Base-by-base conservation (phyloP, 2,113 vertebrate species). In the Probosciger aterrimus region DNA sequence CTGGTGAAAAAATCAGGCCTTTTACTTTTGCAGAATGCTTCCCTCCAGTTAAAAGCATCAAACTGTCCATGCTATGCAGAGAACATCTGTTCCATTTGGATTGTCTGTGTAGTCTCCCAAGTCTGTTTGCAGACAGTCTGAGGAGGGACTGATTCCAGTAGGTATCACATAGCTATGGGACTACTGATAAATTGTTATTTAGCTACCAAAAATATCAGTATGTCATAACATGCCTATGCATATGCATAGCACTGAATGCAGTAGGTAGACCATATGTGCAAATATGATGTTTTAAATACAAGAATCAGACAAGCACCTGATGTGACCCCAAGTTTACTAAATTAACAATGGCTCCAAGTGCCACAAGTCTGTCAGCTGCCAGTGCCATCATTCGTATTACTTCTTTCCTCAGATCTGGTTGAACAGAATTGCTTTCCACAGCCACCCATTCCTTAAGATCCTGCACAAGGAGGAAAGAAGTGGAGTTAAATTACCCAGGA, bases 401-500 rank as follows among this genome's bases (percentile, higher is more conserved):
- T 68, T 99, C 97, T 24, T 83, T 50, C 81, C 99, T 97, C 86
- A 98, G 98, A 3, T 67, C 19, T 3, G 98, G 96, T 33, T 99
- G 99, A 49, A 98, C 93, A 43, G 99, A 99, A 89, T 99, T 98
- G 0, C 99, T 99, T 96, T 99, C 97, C 7, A 99, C 92, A 5
- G 98, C 98, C 79, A 99, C 97, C 99, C 99, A 99, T 25, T 99
- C 98, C 50, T 97, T 96, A 37, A 99, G 98, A 23, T 74, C 93
- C 99, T 99, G 83, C 4, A 8, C 24, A 30, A 70, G 80, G 76
- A 93, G 47, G n/a, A 28, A 55, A 64, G 18, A 20, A 35, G 7
- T 2, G 4, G 11, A 14, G 49, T 39, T 84, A 59, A 39, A 14
- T 49, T 52, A 52, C n/a, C 10, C 39, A 69, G 68, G 64, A 37